A percentile compares a stretch with the other conserved stretches of the same genome.
Evolutionary conservation across 1,140 invertebrate genomes (phyloP).

Genomic region (Diabrotica virgifera): DNA sequence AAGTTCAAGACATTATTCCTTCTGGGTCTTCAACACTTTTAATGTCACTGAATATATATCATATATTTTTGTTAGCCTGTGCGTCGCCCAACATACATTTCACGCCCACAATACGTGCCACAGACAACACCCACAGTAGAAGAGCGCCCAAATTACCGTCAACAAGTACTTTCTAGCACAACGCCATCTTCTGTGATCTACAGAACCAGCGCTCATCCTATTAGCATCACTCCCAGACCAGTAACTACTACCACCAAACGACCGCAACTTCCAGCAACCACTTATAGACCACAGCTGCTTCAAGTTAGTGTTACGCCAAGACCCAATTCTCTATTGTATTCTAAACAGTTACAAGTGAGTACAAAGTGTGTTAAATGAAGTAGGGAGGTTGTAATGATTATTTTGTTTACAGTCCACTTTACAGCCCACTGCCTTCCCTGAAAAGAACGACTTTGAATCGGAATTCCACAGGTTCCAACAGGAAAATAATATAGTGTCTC

Average conservation of each 20-base stretch:
- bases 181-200: constrained; percentile 47
- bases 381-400: not conserved
- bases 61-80: constrained; percentile 27
- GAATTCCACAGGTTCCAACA: constrained; percentile 76
- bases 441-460: constrained; percentile 60
- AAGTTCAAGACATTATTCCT: too few species aligned
- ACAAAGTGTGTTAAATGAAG: not conserved
- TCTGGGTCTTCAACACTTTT: too few species aligned
- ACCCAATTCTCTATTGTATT: constrained; percentile 53
- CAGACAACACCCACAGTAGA: constrained; percentile 28
- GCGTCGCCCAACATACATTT: constrained; percentile 34
- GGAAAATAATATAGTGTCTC: constrained; percentile 62
- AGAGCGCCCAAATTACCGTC: constrained; percentile 41
- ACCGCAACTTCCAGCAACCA: constrained; percentile 59
- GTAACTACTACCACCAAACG: constrained; percentile 48
- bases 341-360: constrained; percentile 14
- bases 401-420: constrained; percentile 10
- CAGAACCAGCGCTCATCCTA: constrained; percentile 18
- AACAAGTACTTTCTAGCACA: constrained; percentile 38
- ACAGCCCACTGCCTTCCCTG: constrained; percentile 40
- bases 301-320: constrained; percentile 59
- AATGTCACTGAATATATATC: too few species aligned
- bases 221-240: constrained; percentile 53
- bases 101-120: constrained; percentile 41
- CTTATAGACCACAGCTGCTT: constrained; percentile 60